These are phyloP conservation scores for Eupsilia transversa DNA, from an alignment of 2,888 invertebrate genomes.

Conservation along the genomic window DNA sequence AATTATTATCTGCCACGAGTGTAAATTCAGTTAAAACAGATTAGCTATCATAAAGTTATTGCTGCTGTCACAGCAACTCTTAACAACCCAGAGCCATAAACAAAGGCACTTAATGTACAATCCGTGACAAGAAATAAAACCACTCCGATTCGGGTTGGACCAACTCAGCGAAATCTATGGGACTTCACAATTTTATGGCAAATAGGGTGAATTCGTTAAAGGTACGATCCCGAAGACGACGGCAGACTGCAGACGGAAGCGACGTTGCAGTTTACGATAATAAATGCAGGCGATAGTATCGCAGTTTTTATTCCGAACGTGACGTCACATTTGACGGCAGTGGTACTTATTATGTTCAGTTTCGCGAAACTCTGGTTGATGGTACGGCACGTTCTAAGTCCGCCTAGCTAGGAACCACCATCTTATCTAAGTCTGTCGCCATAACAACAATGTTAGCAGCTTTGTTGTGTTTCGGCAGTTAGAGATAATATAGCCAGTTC, in stretches of 20 bases:
- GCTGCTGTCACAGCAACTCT: slow-evolving; percentile 14
- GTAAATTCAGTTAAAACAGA: slow-evolving; percentile 28
- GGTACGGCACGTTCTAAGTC: no score
- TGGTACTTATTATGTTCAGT: background rate
- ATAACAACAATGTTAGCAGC: no score
- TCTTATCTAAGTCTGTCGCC: no score
- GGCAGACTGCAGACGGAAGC: background rate
- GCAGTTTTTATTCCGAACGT: background rate
- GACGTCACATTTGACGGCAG: background rate
- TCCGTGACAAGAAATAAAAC: slow-evolving; percentile 52
- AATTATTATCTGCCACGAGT: slow-evolving; percentile 1
- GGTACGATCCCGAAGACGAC: background rate
- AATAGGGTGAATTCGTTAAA: slow-evolving; percentile 51
- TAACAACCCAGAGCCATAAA: slow-evolving; percentile 40
- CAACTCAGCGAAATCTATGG: slow-evolving; percentile 51
- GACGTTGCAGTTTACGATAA: background rate
- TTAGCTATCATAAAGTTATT: slow-evolving; percentile 15
- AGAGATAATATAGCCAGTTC: no score
- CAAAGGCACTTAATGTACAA: slow-evolving; percentile 37
- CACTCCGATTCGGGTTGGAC: slow-evolving; percentile 27
- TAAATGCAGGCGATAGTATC: background rate
- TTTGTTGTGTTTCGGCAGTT: no score
- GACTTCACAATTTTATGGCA: slow-evolving; percentile 46
- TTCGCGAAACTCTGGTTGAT: background rate
- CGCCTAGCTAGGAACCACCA: no score